Evolutionary conservation across 1,140 invertebrate genomes (phyloP).

Genomic region (Bacillus rossius): DNA sequence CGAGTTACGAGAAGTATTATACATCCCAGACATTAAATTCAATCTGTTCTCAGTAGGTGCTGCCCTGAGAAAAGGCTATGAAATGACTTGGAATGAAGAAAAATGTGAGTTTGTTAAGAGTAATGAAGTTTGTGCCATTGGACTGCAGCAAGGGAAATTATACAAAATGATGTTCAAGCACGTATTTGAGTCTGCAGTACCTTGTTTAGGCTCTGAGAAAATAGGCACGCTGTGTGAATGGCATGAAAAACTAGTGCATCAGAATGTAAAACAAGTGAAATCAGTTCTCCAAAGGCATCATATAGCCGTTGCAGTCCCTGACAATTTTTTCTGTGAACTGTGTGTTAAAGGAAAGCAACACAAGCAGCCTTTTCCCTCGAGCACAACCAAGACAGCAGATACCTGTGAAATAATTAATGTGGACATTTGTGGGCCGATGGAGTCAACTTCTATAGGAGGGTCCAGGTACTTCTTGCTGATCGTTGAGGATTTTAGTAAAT

Average conservation of each 20-base stretch:
- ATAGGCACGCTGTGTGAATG: neutral
- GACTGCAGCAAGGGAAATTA: no score
- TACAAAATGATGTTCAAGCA: no score
- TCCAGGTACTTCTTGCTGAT: constrained; percentile 34
- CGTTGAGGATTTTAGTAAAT: constrained; percentile 33
- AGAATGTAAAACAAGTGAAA: neutral
- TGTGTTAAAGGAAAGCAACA: neutral
- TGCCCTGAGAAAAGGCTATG: no score
- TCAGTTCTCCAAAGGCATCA: neutral
- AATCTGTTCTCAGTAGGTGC: no score
- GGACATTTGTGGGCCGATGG: constrained; percentile 37
- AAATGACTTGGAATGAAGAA: no score
- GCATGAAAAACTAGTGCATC: constrained; percentile 6
- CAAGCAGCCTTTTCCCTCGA: neutral
- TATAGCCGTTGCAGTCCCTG: neutral
- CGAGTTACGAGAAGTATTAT: no score
- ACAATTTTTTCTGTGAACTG: neutral
- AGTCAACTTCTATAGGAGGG: constrained; percentile 25
- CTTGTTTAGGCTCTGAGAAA: no score
- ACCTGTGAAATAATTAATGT: constrained; percentile 29
- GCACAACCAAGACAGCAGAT: neutral
- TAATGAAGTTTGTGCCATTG: no score
- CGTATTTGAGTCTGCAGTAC: no score
- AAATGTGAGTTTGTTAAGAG: no score
- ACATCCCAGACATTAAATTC: no score